These are phyloP conservation scores for Cephalopterus ornatus DNA, from an alignment of 2,113 vertebrate species.

Conservation along the genomic window DNA sequence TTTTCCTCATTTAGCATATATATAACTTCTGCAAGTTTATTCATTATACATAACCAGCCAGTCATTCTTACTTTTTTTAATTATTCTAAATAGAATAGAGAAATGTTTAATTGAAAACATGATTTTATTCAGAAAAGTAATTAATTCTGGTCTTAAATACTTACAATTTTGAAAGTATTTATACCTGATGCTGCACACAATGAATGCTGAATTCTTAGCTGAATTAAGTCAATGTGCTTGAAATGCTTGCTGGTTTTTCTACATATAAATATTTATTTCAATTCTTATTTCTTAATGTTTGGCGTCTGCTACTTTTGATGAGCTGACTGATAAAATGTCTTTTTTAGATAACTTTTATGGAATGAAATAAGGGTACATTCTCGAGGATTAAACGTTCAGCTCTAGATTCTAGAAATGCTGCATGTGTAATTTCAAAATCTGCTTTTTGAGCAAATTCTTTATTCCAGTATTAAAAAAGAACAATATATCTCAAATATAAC, in stretches of 20 bases:
- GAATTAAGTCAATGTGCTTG: neutral
- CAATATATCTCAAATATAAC: neutral
- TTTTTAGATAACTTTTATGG: neutral
- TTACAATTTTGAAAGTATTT: neutral
- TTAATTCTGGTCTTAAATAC: neutral
- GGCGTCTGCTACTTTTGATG: neutral
- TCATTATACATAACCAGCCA: neutral
- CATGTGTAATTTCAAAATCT: neutral
- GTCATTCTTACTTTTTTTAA: neutral
- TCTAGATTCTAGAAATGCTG: neutral
- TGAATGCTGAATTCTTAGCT: neutral
- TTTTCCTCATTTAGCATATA: neutral
- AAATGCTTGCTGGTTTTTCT: neutral
- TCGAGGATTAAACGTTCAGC: neutral
- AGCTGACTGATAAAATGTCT: neutral
- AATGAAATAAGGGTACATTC: neutral
- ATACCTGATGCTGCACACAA: neutral
- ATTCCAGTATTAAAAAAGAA: neutral
- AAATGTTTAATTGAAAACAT: neutral
- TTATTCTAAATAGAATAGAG: neutral
- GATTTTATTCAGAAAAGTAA: neutral
- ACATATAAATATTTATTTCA: neutral
- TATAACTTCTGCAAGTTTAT: neutral
- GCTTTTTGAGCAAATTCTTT: neutral
- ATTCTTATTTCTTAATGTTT: neutral